Evolutionary conservation across 2,888 invertebrate species (phyloP), one percentile per base, ranked within the genome.

Genomic region (Xanthia togata): DNA sequence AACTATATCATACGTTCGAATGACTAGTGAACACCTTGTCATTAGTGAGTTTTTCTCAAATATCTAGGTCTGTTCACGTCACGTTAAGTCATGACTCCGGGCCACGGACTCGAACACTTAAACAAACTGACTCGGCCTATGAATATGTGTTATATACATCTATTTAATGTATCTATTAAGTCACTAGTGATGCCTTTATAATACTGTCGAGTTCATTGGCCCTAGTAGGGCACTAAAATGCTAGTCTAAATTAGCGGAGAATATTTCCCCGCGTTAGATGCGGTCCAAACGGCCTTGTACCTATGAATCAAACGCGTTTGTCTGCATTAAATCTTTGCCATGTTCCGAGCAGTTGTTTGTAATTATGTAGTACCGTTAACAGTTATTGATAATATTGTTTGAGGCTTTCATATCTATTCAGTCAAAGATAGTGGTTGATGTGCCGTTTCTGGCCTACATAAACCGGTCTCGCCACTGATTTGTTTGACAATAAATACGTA

Each of bases 171-270:
- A 63, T n/a, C n/a, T n/a, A n/a, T 81, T 68, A 68, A 41, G 53
- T 73, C 62, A 82, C 69, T 53, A 31, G 47, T 73, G 70, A 59
- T 71, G 41, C 41, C 38, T 59, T 20, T 31, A 44, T 20, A 23
- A 60, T 62, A 55, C 38, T 65, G 11, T 76, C 67, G 72, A 75
- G 87, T 73, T 69, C 55, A 68, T 70, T 57, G 73, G 67, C 64
- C 74, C 67, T n/a, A 60, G 62, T 76, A 53, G 70, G 81, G 57
- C 78, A 71, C 47, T 69, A 78, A 76, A 81, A 84, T 88, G 73
- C 84, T 88, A 88, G 88, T 88, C 88, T 84, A 85, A 84, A 87
- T 82, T 81, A 78, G 70, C 77, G 78, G 83, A 35, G 82, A 76
- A 65, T 53, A 26, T 65, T 44, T 72, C 47, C 70, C 68, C 68